These are phyloP conservation scores for Megalops cyprinoides DNA, from an alignment of 2,797 vertebrate species.

Conservation along the genomic window DNA sequence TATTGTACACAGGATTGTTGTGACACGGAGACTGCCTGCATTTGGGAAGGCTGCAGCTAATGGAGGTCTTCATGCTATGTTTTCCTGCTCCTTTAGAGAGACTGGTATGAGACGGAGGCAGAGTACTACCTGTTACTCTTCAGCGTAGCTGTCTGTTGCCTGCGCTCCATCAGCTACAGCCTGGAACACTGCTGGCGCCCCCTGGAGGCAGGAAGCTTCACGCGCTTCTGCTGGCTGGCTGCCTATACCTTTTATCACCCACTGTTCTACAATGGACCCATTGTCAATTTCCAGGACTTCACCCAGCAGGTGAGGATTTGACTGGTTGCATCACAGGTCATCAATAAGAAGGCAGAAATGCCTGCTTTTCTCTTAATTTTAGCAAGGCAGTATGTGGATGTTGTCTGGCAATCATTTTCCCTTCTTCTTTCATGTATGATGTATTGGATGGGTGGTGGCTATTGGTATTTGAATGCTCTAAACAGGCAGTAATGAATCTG, in stretches of 20 bases:
- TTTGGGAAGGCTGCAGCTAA: too few relatives aligned
- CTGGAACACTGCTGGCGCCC: constrained; percentile 85
- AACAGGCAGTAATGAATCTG: neutral
- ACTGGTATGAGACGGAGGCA: constrained; percentile 87
- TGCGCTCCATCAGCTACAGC: constrained; percentile 92
- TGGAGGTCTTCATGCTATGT: neutral
- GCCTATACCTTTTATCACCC: constrained; percentile 95
- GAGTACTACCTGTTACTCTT: constrained; percentile 91
- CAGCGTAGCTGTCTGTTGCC: constrained; percentile 86
- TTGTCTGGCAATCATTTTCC: neutral
- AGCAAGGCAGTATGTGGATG: neutral
- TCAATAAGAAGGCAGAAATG: neutral
- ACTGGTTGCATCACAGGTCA: too few relatives aligned
- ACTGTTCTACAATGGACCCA: constrained; percentile 92
- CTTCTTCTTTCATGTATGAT: neutral
- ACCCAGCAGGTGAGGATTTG: constrained; percentile 79
- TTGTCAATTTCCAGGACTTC: constrained; percentile 86
- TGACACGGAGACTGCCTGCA: too few relatives aligned
- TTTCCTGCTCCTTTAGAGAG: constrained; percentile 70
- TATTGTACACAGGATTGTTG: too few relatives aligned
- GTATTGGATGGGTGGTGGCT: neutral
- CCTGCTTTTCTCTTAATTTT: neutral
- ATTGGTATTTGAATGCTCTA: constrained; percentile 1
- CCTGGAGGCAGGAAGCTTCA: constrained; percentile 42
- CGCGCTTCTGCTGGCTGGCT: constrained; percentile 81